Evolutionary conservation across 2,113 vertebrate species (phyloP), one percentile per base, ranked within the genome.

Genomic region (Ornithorhynchus anatinus): DNA sequence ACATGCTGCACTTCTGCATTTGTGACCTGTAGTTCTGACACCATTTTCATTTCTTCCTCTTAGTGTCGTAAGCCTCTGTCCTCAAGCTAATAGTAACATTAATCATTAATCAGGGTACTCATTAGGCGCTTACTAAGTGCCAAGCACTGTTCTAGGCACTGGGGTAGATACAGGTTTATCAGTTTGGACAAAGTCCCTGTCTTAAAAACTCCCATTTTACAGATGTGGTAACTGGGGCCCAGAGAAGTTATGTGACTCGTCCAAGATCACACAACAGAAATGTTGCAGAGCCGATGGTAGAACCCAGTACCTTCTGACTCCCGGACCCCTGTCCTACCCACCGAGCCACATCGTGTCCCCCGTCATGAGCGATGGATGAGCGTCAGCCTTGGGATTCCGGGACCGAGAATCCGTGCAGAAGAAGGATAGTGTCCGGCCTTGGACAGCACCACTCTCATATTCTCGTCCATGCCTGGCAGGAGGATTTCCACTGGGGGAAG

Each of bases 101-200:
- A n/a, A n/a, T n/a, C n/a, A n/a, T n/a, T n/a, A n/a, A n/a, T n/a
- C n/a, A n/a, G n/a, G n/a, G n/a, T n/a, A n/a, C n/a, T n/a, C n/a
- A n/a, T 27, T 16, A 16, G 13, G 4, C 2, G 6, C 15, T 11
- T 23, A 3, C 4, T 6, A 1, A 7, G 8, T 29, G 6, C 35
- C 16, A 15, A 17, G 33, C 6, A 15, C 4, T 8, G 19, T 39
- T 10, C 8, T 16, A 32, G 8, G 12, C 13, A 6, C 19, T 7
- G 11, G 5, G 15, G 20, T 13, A 14, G 23, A 51, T 31, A 45
- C 50, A 23, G 12, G 10, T 19, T 25, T 40, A 23, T 12, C 17
- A 15, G 35, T 13, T 33, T 15, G 4, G 25, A 15, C 10, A 4
- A 20, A 29, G 8, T 20, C 39, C 50, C 10, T 12, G 2, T 8